Conservation (phyloP, 37 sponge, comb jelly and placozoan genomes). For the Ianthella basta region DNA sequence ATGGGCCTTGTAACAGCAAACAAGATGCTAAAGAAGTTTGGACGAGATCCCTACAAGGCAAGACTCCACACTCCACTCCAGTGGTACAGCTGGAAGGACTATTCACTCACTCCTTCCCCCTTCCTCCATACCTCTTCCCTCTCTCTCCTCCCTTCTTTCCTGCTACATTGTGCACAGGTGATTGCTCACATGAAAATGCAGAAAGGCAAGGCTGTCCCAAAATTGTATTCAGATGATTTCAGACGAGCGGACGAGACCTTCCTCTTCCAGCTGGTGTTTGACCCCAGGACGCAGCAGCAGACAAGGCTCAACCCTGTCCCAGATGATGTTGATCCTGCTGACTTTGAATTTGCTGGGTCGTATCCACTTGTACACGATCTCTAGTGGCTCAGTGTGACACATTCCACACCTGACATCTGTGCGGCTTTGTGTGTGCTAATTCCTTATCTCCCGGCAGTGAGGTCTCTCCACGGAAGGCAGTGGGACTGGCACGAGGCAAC, state of each 20-base stretch:
- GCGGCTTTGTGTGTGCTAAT: not conserved
- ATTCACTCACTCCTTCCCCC: not conserved
- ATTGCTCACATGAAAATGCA: slow-evolving; percentile 68
- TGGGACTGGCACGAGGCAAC: slow-evolving; percentile 86
- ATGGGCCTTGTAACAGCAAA: slow-evolving; percentile 88
- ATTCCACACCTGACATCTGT: not conserved
- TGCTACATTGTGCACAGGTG: slow-evolving; percentile 47
- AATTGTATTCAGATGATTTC: slow-evolving; percentile 69
- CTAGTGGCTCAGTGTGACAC: not conserved
- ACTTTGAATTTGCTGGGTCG: slow-evolving; percentile 81
- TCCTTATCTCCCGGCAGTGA: slow-evolving; percentile 37
- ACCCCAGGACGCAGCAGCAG: slow-evolving; percentile 76
- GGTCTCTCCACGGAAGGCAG: slow-evolving; percentile 77
- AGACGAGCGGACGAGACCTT: slow-evolving; percentile 83
- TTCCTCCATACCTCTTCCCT: no score
- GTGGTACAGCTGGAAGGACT: not conserved
- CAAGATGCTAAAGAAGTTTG: slow-evolving; percentile 85
- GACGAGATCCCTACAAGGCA: slow-evolving; percentile 70
- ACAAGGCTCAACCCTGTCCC: slow-evolving; percentile 72
- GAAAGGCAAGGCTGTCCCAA: slow-evolving; percentile 66
- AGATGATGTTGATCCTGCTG: slow-evolving; percentile 49
- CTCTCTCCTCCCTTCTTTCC: no score
- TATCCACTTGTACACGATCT: slow-evolving; percentile 39
- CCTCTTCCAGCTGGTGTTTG: slow-evolving; percentile 90
- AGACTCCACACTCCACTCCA: not conserved